Evolutionary conservation across 2,888 invertebrate genomes (phyloP).

Genomic region (Zelleria hepariella): DNA sequence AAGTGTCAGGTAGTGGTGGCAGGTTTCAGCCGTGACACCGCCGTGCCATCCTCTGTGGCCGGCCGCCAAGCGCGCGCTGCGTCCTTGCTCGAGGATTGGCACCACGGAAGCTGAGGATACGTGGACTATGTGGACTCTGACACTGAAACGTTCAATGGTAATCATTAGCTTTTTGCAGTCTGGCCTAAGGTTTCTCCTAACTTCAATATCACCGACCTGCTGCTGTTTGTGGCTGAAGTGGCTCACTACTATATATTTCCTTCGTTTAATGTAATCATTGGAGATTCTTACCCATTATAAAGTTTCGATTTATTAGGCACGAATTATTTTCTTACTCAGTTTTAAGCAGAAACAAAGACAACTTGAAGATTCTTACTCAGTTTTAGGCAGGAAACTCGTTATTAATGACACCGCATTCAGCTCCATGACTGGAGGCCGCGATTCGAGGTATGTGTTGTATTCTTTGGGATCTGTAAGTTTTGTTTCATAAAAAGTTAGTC

Average conservation of each 20-base stretch:
- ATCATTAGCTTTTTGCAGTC: too few relatives aligned
- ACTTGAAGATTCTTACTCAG: conserved; percentile 51
- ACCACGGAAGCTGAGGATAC: conserved; percentile 75
- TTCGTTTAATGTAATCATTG: too few relatives aligned
- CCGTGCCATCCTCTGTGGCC: conserved; percentile 69
- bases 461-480: conserved; percentile 64
- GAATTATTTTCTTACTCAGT: conserved; percentile 51
- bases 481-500: too few relatives aligned
- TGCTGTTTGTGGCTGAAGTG: too few relatives aligned
- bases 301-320: too few relatives aligned
- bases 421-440: conserved; percentile 79
- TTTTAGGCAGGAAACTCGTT: conserved; percentile 67
- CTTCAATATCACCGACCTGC: too few relatives aligned
- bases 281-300: too few relatives aligned
- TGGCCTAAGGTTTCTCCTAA: too few relatives aligned
- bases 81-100: conserved; percentile 68
- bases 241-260: too few relatives aligned
- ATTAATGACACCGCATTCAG: conserved; percentile 74
- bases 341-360: conserved; percentile 53
- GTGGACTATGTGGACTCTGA: conserved; percentile 78
- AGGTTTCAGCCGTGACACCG: conserved; percentile 79
- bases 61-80: conserved; percentile 39
- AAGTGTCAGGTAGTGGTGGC: conserved; percentile 79
- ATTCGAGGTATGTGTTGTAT: conserved; percentile 75
- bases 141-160: conserved; percentile 45